Base-by-base conservation (phyloP, 2,888 invertebrate genomes). In the Drosophila suboccidentalis region DNA sequence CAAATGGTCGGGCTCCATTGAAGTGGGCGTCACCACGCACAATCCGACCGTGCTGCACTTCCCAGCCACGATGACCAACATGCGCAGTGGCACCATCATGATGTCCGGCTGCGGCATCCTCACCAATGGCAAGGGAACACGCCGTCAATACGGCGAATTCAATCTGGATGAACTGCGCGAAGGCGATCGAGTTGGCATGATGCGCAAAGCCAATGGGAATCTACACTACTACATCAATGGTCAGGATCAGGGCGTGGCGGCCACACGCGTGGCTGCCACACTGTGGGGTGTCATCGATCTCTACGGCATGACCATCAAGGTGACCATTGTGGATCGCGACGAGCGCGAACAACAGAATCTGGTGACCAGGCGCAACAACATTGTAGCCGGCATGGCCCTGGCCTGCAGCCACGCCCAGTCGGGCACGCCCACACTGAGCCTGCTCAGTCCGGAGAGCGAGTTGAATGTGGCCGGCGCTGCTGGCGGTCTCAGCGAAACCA, bases 61-160 rank as follows among this genome's bases (percentile, higher is more conserved):
- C 92, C 99, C 98, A 3, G 97, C 98, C 0, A 99, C 98, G 2
- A 98, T 99, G 98, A 98, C 98, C 0, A 98, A 98, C 92, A 97
- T 98, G 97, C 95, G 98, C 64, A 95, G 96, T 26, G 96, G 98
- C 9, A 97, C 97, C 1, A 97, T 97, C 36, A 97, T 97, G 97
- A 98, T 99, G 98, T 98, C 98, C 17, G 98, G 98, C 0, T 97
- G 97, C 93, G 98, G 98, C 62, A 98, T 99, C 82, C 94, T 98
- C n/a, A 96, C 98, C 3, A 98, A 98, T 92, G 98, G 98, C 0
- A 98, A 98, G 92, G 98, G 98, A 5, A 98, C 97, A 1, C 95
- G 97, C 75, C 94, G 97, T 71, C 98, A 98, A 92, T 98, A 98
- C 91, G 98, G 98, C 0, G 96, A 96, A 89, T 97, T 97, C 90